Evolutionary conservation across 2,113 vertebrate species (phyloP).

Genomic region (Meleagris gallopavo): DNA sequence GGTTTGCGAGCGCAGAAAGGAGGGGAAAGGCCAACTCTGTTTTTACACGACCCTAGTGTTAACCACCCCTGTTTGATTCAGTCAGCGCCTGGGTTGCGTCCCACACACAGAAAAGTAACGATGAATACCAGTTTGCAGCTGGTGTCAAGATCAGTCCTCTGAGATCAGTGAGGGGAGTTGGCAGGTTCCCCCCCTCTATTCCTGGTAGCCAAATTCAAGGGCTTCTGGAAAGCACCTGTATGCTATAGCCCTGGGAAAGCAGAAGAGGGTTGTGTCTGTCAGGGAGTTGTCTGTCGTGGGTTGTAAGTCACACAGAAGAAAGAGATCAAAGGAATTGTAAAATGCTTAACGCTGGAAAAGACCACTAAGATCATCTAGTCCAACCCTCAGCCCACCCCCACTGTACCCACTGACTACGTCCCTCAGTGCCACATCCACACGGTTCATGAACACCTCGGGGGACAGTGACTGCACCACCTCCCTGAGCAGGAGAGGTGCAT

Average conservation of each 20-base stretch:
- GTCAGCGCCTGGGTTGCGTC: not conserved
- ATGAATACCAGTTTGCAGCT: too few species aligned
- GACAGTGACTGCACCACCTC: too few species aligned
- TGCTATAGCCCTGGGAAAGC: not conserved
- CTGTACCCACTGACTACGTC: too few species aligned
- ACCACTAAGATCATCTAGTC: too few species aligned
- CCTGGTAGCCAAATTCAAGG: not conserved
- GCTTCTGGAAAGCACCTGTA: not conserved
- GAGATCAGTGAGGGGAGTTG: not conserved
- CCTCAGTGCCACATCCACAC: too few species aligned
- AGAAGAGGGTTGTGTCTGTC: not conserved
- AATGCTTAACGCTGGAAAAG: too few species aligned
- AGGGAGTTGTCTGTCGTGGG: rapidly evolving
- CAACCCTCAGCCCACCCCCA: too few species aligned
- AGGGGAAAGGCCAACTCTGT: not conserved
- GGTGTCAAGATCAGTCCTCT: not conserved
- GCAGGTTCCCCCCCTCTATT: not conserved
- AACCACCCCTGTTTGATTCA: not conserved
- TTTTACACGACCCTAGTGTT: rapidly evolving
- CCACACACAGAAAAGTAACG: rapidly evolving
- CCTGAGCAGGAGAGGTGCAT: not conserved
- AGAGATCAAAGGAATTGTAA: not conserved
- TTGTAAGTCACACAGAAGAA: not conserved
- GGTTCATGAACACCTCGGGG: too few species aligned
- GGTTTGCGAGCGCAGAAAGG: not conserved